Percentiles rank a stretch among this genome's conserved stretches.
phyloP scores from a whole-genome alignment of 1,140 invertebrate species.

The Sarcophaga bullata region DNA sequence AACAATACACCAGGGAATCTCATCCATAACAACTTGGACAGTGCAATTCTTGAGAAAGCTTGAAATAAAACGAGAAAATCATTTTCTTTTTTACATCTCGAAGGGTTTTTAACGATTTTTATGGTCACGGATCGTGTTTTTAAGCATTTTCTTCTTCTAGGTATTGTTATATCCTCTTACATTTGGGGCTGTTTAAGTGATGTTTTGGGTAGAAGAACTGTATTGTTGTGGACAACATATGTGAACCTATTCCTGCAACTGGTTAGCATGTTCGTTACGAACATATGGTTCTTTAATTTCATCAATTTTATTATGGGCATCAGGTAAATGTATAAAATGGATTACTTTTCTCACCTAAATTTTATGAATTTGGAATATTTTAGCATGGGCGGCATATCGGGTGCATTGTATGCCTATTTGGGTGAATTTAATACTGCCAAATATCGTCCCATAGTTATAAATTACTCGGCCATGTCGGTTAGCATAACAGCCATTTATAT shows the following conservation, averaged over 20 bases:
- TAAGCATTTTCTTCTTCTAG: no score
- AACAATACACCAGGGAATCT: no score
- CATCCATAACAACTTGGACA: no score
- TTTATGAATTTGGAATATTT: not conserved
- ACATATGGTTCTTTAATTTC: constrained; percentile 68
- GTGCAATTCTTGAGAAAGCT: no score
- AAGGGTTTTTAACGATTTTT: no score
- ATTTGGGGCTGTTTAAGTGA: constrained; percentile 69
- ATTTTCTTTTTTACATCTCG: no score
- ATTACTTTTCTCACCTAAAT: not conserved
- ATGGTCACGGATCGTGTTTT: no score
- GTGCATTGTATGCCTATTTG: constrained; percentile 69
- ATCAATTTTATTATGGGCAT: constrained; percentile 55
- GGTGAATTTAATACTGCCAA: constrained; percentile 69
- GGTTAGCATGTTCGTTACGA: constrained; percentile 68
- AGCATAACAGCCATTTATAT: constrained; percentile 60
- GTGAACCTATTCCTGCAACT: constrained; percentile 55
- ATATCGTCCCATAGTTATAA: constrained; percentile 62
- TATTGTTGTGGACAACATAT: constrained; percentile 65
- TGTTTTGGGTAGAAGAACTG: constrained; percentile 65
- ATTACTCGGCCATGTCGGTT: constrained; percentile 62
- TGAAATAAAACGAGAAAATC: no score
- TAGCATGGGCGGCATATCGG: constrained; percentile 68
- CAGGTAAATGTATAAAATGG: not conserved
- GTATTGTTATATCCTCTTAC: constrained; percentile 64